Evolutionary conservation across 2,113 vertebrate genomes (phyloP).

Genomic region (Nesogale talazaci): DNA sequence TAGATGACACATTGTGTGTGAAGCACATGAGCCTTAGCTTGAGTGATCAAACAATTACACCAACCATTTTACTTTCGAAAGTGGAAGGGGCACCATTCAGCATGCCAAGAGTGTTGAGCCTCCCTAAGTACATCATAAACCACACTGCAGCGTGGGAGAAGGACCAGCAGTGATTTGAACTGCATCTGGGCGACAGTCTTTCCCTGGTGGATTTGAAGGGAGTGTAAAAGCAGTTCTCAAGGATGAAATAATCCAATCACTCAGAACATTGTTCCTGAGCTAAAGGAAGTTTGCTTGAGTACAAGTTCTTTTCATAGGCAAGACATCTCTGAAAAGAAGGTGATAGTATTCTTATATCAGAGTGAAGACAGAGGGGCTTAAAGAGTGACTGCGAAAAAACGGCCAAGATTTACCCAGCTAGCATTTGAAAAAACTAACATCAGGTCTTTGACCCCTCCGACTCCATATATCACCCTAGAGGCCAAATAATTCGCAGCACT

Average conservation of each 20-base stretch:
- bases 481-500: background rate
- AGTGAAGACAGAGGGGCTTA: background rate
- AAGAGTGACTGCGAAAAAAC: background rate
- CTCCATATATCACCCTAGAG: background rate
- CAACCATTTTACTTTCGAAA: background rate
- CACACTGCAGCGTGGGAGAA: background rate
- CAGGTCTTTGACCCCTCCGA: background rate
- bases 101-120: background rate
- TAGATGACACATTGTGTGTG: background rate
- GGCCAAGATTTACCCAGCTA: background rate
- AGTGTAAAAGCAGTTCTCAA: background rate
- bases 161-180: background rate
- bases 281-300: background rate
- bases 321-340: background rate
- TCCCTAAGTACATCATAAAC: background rate
- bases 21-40: background rate
- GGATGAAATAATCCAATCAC: background rate
- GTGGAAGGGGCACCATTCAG: background rate
- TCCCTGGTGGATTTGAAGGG: background rate
- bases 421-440: background rate
- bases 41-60: background rate
- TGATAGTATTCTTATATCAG: background rate
- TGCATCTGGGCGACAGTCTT: background rate
- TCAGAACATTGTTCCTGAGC: background rate
- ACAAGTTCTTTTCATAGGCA: background rate